Evolutionary conservation across 2,797 vertebrate species (phyloP).

Genomic region (Streptopelia turtur): DNA sequence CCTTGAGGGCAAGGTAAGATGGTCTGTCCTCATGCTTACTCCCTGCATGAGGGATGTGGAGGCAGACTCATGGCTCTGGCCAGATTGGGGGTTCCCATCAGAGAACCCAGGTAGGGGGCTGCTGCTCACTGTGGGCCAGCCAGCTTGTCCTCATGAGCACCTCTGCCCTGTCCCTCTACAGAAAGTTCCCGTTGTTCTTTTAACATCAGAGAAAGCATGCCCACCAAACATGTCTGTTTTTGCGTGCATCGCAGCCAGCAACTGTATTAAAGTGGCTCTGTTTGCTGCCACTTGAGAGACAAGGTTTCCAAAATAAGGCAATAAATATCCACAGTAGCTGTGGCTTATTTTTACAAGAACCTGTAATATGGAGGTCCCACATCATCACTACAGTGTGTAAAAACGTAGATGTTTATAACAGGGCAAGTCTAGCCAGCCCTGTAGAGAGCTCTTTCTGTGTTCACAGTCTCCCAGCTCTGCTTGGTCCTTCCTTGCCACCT

Average conservation of each 20-base stretch:
- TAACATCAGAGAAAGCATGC: background rate
- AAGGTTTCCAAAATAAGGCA: slow-evolving; percentile 20
- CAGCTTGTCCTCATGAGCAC: background rate
- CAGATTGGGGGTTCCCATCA: background rate
- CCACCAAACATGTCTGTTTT: background rate
- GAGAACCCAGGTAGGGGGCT: background rate
- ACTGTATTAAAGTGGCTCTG: background rate
- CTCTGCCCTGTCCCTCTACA: background rate
- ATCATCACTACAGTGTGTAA: background rate
- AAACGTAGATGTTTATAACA: background rate
- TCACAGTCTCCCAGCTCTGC: background rate
- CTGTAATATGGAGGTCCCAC: background rate
- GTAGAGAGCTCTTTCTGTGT: background rate
- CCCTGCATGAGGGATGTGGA: background rate
- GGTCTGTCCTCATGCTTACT: background rate
- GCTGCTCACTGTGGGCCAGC: rapidly evolving
- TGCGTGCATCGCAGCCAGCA: background rate
- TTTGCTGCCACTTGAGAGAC: slow-evolving; percentile 2
- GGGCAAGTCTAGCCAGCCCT: background rate
- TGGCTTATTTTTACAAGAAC: background rate
- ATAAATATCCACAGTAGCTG: slow-evolving; percentile 19
- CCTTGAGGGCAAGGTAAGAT: rapidly evolving
- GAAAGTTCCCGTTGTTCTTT: background rate
- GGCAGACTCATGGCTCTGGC: background rate
- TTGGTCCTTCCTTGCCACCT: background rate